A percentile compares a stretch with the other conserved stretches of the same genome.
phyloP scores from a whole-genome alignment of 2,888 invertebrate species.

The Prenolepis imparis region DNA sequence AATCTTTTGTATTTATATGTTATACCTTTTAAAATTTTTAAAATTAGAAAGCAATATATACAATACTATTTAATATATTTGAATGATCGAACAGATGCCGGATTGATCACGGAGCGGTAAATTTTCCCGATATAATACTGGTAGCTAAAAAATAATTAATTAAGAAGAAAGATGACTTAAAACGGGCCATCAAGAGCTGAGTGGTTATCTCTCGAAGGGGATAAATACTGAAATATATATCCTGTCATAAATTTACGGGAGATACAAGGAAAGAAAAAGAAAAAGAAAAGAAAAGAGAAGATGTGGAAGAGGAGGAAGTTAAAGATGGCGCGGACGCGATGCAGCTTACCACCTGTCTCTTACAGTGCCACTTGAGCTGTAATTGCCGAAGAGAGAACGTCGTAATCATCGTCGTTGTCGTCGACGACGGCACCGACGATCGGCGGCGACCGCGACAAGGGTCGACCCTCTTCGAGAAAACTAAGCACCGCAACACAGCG shows the following conservation, averaged over 20 bases:
- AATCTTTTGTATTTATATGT: neutral
- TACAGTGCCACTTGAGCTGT: constrained; percentile 77
- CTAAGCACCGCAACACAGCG: constrained; percentile 64
- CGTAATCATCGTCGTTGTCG: constrained; percentile 68
- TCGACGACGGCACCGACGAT: constrained; percentile 60
- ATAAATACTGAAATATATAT: constrained; percentile 64
- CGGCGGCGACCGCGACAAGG: constrained; percentile 57
- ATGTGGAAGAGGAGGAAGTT: constrained; percentile 27
- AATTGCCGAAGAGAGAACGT: constrained; percentile 79
- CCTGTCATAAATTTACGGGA: constrained; percentile 66
- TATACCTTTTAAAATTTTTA: too few species aligned
- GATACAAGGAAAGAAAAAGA: constrained; percentile 22
- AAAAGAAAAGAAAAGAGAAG: constrained; percentile 35
- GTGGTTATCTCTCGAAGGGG: constrained; percentile 33
- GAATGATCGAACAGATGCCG: constrained; percentile 27
- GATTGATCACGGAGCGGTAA: constrained; percentile 47
- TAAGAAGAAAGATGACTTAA: constrained; percentile 49
- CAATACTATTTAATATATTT: neutral
- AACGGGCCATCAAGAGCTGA: constrained; percentile 38
- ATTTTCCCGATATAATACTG: constrained; percentile 40
- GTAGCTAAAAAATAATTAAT: constrained; percentile 53
- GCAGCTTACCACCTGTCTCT: constrained; percentile 80
- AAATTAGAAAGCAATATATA: neutral
- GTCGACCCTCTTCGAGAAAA: constrained; percentile 68
- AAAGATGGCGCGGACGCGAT: constrained; percentile 61